phyloP scores from a whole-genome alignment of 2,113 vertebrate genomes.

The Tragelaphus buxtoni region DNA sequence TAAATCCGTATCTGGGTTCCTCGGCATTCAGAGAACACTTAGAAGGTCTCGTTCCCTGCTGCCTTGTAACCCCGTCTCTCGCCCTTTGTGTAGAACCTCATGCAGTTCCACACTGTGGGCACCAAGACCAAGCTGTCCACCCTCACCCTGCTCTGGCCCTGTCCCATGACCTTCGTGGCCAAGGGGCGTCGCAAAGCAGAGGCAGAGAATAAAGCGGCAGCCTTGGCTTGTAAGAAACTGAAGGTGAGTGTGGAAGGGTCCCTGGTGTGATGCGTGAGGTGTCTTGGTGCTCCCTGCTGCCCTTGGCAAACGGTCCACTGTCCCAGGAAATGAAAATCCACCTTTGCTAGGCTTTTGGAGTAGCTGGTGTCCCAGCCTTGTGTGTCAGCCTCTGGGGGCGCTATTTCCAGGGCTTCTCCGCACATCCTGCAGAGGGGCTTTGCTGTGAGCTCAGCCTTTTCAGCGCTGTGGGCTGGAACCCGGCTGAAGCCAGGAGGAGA shows the following conservation, averaged over 20 bases:
- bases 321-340: background rate
- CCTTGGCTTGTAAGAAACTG: conserved; percentile 92
- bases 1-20: background rate
- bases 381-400: background rate
- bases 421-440: background rate
- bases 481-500: background rate
- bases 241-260: conserved; percentile 81
- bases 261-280: background rate
- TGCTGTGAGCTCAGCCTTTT: background rate
- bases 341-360: background rate
- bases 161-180: conserved; percentile 90
- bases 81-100: conserved; percentile 81
- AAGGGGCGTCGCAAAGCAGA: conserved; percentile 83
- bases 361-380: background rate
- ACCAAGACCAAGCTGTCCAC: conserved; percentile 89
- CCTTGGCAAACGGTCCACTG: background rate
- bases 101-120: conserved; percentile 86
- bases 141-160: conserved; percentile 91
- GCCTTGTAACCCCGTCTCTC: background rate
- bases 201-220: conserved; percentile 90
- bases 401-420: background rate
- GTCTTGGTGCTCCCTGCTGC: too few relatives aligned
- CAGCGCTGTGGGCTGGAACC: background rate
- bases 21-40: background rate
- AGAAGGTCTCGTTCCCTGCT: background rate